Conservation (phyloP, 2,888 invertebrate species). For the Cephus spinipes region DNA sequence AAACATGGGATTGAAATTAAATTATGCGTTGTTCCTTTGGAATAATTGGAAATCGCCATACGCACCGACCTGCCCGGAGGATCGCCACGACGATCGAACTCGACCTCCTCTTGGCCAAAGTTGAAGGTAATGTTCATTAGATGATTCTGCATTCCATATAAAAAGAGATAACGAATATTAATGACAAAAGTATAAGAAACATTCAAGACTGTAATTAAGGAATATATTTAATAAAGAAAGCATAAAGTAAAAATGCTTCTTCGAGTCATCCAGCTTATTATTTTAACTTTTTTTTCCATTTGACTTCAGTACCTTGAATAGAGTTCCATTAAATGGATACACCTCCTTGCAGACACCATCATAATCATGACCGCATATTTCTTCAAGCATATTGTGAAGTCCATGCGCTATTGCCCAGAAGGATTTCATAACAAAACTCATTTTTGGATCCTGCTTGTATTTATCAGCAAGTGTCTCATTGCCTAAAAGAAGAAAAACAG, state of each 20-base stretch:
- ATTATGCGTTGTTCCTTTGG: background rate
- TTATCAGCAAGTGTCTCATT: constrained; percentile 70
- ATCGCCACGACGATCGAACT: constrained; percentile 81
- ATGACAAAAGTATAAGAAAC: background rate
- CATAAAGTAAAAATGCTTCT: background rate
- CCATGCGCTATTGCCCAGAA: constrained; percentile 82
- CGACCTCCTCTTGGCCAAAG: constrained; percentile 75
- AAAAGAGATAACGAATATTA: constrained; percentile 1
- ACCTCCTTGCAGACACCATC: constrained; percentile 74
- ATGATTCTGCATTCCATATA: constrained; percentile 69
- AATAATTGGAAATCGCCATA: constrained; percentile 42
- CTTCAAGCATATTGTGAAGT: constrained; percentile 77
- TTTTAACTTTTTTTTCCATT: background rate
- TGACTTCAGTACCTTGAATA: constrained; percentile 69
- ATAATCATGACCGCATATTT: constrained; percentile 71
- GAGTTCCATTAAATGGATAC: constrained; percentile 78
- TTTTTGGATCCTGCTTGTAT: constrained; percentile 81
- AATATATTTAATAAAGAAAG: background rate
- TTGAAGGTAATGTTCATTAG: constrained; percentile 79
- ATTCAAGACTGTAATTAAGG: background rate
- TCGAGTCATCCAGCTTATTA: background rate
- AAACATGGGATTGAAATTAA: background rate
- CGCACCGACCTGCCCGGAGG: constrained; percentile 78
- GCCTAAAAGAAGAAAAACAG: constrained; percentile 64
- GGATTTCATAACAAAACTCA: constrained; percentile 83